Evolutionary conservation across 2,113 vertebrate genomes (phyloP).

Genomic region (Hylia prasina): DNA sequence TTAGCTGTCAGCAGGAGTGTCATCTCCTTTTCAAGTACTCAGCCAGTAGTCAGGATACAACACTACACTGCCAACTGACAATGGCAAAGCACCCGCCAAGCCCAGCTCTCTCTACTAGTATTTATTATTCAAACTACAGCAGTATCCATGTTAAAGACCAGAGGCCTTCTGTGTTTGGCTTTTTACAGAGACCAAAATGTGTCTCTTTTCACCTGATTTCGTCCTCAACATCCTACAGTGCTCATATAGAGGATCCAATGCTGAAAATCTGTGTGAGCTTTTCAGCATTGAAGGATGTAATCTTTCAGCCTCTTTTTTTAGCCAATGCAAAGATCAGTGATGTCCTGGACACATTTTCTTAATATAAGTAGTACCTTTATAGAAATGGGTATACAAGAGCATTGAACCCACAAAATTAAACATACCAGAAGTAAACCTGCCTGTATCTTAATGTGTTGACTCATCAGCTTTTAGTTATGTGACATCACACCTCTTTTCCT

Average conservation of each 20-base stretch:
- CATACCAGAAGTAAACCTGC: background rate
- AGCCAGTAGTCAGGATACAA: background rate
- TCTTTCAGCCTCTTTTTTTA: background rate
- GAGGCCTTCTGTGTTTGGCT: background rate
- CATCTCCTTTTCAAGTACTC: constrained; percentile 43
- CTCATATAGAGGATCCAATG: background rate
- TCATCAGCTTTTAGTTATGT: background rate
- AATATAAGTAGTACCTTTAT: background rate
- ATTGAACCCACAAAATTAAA: background rate
- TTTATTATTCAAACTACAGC: background rate
- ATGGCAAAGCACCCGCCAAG: background rate
- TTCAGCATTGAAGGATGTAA: too few relatives aligned
- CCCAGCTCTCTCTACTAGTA: background rate
- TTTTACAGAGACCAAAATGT: background rate
- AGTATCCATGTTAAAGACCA: background rate
- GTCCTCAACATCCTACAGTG: background rate
- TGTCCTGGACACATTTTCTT: background rate
- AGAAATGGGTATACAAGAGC: background rate
- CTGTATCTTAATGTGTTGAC: background rate
- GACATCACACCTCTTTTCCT: background rate
- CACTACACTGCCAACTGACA: constrained; percentile 6
- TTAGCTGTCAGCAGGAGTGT: constrained; percentile 39
- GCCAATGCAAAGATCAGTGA: background rate
- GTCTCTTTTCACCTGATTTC: background rate
- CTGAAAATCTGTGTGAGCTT: background rate